Evolutionary conservation across 2,797 vertebrate species (phyloP).

Genomic region (Falco berigora): DNA sequence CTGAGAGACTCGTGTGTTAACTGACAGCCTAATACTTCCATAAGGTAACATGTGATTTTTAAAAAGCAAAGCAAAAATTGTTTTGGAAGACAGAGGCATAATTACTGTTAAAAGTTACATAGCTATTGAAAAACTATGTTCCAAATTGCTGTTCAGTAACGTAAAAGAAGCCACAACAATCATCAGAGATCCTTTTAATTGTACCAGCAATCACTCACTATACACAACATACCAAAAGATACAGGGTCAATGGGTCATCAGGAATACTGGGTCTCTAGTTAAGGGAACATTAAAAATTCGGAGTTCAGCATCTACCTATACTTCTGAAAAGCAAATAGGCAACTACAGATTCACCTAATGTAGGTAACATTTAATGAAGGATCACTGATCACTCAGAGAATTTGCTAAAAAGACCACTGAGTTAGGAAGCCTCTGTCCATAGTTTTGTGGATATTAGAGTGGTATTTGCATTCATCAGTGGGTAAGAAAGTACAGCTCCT

Average conservation of each 20-base stretch:
- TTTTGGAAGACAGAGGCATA: not conserved
- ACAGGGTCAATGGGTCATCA: not conserved
- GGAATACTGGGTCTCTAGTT: not conserved
- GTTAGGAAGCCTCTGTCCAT: not conserved
- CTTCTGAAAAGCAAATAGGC: slow-evolving; percentile 20
- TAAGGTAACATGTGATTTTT: not conserved
- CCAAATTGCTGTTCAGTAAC: not conserved
- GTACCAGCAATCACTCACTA: not conserved
- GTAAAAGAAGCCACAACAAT: not conserved
- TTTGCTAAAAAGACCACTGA: not conserved
- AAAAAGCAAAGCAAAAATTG: not conserved
- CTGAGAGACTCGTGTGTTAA: not conserved
- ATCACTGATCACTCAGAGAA: not conserved
- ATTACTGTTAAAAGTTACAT: not conserved
- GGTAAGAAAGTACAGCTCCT: not conserved
- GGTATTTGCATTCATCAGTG: not conserved
- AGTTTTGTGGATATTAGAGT: not conserved
- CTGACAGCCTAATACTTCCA: not conserved
- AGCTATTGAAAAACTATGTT: not conserved
- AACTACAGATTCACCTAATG: slow-evolving; percentile 41
- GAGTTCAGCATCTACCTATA: not conserved
- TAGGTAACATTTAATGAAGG: slow-evolving; percentile 37
- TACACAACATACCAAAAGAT: not conserved
- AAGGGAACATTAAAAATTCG: not conserved
- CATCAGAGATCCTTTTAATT: slow-evolving; percentile 10